Evolutionary conservation across 2,888 invertebrate genomes (phyloP), one percentile per base, ranked within the genome.

Genomic region (Strigamia maritima): DNA sequence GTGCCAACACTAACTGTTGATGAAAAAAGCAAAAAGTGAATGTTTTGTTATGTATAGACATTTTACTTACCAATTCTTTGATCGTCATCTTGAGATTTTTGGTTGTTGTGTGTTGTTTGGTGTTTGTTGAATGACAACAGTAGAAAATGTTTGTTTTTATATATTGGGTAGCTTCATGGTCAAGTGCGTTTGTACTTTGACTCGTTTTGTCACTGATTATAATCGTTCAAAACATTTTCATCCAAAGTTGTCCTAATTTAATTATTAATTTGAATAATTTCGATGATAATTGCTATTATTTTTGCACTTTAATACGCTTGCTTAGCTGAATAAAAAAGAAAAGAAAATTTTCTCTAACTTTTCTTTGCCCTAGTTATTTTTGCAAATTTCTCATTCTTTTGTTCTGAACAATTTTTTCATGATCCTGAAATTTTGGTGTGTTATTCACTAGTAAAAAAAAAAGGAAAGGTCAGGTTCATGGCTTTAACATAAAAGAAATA

Each of bases 61-160:
- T 26, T 28, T 19, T 19, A 22, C 70, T 70, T 70, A 70, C 70
- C 70, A 70, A 16, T 70, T 70, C 70, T 14, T 70, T 70, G 70
- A 70, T 28, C 24, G 70, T 26, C 70, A 70, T 70, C 24, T 70
- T 65, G 12, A 16, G 16, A 16, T 7, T 54, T 14, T 22, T 65
- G 54, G 4, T 54, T 54, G 14, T 19, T n/a, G 54, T 22, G 19
- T 19, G 8, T 44, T 60, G 60, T 19, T 28, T 28, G 26, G 14
- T 24, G 24, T 24, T 28, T 70, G 70, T 70, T 70, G 26, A 28
- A 70, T 54, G 54, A 54, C 8, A n/a, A n/a, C 7, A 19, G 19
- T 70, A 14, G 14, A 26, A 28, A 10, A 14, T 28, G 2, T 26
- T 26, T 12, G 12, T 26, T 14, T 70, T 28, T 70, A 70, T 70